A percentile compares a stretch with the other conserved stretches of the same genome.
These are phyloP conservation scores for Musca domestica DNA, from an alignment of 1,140 invertebrate species.

Conservation along the genomic window DNA sequence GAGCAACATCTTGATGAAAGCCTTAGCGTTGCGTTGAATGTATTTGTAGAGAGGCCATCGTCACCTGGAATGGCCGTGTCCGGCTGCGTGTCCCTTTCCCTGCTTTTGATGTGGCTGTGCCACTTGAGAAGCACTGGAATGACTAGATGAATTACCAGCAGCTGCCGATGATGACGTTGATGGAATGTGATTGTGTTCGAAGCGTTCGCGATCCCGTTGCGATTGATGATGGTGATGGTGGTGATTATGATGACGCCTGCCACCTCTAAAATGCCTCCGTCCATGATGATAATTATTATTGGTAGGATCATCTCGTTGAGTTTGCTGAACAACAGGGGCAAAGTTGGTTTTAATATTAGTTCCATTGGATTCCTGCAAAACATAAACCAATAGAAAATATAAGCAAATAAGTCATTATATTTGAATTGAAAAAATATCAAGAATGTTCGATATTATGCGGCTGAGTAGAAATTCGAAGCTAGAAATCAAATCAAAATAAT, in stretches of 20 bases:
- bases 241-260: conserved; percentile 45
- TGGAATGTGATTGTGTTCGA: conserved; percentile 30
- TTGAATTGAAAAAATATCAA: neutral
- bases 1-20: conserved; percentile 33
- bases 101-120: conserved; percentile 30
- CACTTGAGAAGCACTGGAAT: conserved; percentile 11
- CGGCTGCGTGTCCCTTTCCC: conserved; percentile 43
- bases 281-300: conserved; percentile 51
- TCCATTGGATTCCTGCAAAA: neutral
- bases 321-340: conserved; percentile 44
- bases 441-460: neutral
- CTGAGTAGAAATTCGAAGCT: no score
- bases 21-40: neutral
- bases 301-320: conserved; percentile 41
- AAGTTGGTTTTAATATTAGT: conserved; percentile 29
- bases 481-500: no score
- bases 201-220: conserved; percentile 33
- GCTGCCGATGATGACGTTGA: neutral
- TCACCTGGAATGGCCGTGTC: conserved; percentile 47
- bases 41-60: conserved; percentile 35
- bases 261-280: conserved; percentile 44
- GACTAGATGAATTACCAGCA: neutral
- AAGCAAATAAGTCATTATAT: neutral
- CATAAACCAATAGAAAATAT: no score
- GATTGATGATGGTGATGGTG: conserved; percentile 39